phyloP scores from a whole-genome alignment of 2,888 invertebrate genomes.

The Lampropteryx suffumata region DNA sequence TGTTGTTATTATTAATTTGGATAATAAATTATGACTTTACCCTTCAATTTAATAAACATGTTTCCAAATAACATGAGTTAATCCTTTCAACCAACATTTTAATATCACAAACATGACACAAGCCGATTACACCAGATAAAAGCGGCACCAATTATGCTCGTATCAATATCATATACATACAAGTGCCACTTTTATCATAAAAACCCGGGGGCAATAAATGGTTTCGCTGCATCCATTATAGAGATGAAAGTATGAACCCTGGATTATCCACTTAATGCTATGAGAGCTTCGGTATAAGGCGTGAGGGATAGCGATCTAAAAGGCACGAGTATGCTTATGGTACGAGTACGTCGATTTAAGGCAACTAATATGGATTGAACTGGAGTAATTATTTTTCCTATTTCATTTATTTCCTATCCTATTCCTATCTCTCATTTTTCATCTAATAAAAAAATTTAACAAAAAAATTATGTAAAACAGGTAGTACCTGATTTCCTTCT shows the following conservation, averaged over 20 bases:
- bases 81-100: conserved; percentile 17
- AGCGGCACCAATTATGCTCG: conserved; percentile 23
- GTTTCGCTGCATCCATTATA: conserved; percentile 74
- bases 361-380: too few relatives aligned
- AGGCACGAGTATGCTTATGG: too few relatives aligned
- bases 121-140: conserved; percentile 27
- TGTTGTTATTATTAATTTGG: too few relatives aligned
- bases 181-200: conserved; percentile 21
- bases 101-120: conserved; percentile 27
- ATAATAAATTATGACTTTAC: too few relatives aligned
- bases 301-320: conserved; percentile 10
- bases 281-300: conserved; percentile 37
- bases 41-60: too few relatives aligned
- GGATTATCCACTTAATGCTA: conserved; percentile 75
- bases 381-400: too few relatives aligned
- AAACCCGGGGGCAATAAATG: conserved; percentile 51
- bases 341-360: too few relatives aligned
- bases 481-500: too few relatives aligned
- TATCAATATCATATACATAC: conserved; percentile 20
- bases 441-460: too few relatives aligned
- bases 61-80: background rate
- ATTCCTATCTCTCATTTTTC: too few relatives aligned
- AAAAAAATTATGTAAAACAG: too few relatives aligned
- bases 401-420: too few relatives aligned
- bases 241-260: conserved; percentile 72